Evolutionary conservation across 2,888 invertebrate genomes (phyloP), one percentile per base, ranked within the genome.

Genomic region (Mimumesa dahlbomi): DNA sequence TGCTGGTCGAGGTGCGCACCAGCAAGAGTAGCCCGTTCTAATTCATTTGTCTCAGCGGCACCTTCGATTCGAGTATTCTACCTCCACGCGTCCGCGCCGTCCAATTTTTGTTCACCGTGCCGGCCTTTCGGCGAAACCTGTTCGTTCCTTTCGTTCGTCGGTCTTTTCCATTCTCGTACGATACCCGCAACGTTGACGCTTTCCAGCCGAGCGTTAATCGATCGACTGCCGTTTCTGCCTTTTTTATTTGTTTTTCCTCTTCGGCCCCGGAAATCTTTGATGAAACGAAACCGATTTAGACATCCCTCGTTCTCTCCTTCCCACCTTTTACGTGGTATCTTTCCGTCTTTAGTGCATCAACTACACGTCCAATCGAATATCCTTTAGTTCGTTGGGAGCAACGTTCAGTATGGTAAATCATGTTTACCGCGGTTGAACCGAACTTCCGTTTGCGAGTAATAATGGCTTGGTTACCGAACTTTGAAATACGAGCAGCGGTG

Each of bases 31-130:
- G n/a, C n/a, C n/a, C 34, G 71, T 69, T 78, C 68, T 81, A 79
- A 81, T 81, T 81, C 78, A 77, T 81, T 79, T 78, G 78, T 79
- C 74, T 73, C 73, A 67, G n/a, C 62, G 63, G 56, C 63, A 57
- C 3, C 25, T 7, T 25, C 25, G 25, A 25, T 25, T n/a, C n/a
- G n/a, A 25, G 7, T 25, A 25, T 25, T 25, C 25, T 25, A 25
- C n/a, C n/a, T 25, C 25, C 25, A 7, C 25, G 25, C 3, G 25
- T 7, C 25, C n/a, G n/a, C n/a, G n/a, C 7, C 25, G 25, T 25
- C 7, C 7, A 25, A 3, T 25, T 25, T 7, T 25, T 25, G 3
- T 25, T 7, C 25, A 3, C 25, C 25, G n/a, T 25, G 3, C 25
- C 25, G 25, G 3, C 25, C 25, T 3, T 25, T 3, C 25, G 7